A percentile compares a stretch with the other conserved stretches of the same genome.
These are phyloP conservation scores for Tetranychus truncatus DNA, from an alignment of 2,888 invertebrate genomes.

Conservation along the genomic window DNA sequence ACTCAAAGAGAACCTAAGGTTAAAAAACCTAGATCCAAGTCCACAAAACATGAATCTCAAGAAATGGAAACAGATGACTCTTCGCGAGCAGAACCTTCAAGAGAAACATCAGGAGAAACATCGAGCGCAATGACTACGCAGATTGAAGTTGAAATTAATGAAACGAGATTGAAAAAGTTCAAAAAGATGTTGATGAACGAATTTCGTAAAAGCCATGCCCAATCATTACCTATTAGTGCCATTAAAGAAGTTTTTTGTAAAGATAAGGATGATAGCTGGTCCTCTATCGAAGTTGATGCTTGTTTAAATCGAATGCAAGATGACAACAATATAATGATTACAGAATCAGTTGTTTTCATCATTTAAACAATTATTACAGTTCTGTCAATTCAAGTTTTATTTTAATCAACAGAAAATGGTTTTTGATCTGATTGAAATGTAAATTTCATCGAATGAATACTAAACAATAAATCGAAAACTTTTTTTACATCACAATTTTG, in stretches of 20 bases:
- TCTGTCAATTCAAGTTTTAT: neutral
- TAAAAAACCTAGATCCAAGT: neutral
- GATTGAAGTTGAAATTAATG: slow-evolving; percentile 6
- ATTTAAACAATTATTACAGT: slow-evolving; percentile 42
- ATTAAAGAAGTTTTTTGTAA: slow-evolving; percentile 37
- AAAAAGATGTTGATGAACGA: slow-evolving; percentile 51
- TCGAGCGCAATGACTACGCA: neutral
- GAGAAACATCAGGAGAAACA: neutral
- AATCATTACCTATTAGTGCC: slow-evolving; percentile 48
- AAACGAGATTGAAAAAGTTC: slow-evolving; percentile 45
- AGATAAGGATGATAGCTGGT: slow-evolving; percentile 29
- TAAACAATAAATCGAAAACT: too few relatives aligned
- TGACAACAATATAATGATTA: slow-evolving; percentile 77
- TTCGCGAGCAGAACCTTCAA: neutral
- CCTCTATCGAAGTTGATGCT: slow-evolving; percentile 49
- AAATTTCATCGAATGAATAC: too few relatives aligned
- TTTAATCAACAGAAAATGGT: neutral
- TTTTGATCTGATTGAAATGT: too few relatives aligned
- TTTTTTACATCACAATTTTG: too few relatives aligned
- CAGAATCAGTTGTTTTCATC: slow-evolving; percentile 61
- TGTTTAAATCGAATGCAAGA: slow-evolving; percentile 66
- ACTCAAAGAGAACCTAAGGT: neutral
- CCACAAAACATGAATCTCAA: slow-evolving; percentile 23
- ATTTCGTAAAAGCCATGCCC: slow-evolving; percentile 56
- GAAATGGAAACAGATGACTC: slow-evolving; percentile 27